Evolutionary conservation across 2,888 invertebrate species (phyloP).

Genomic region (Andrena fulva): DNA sequence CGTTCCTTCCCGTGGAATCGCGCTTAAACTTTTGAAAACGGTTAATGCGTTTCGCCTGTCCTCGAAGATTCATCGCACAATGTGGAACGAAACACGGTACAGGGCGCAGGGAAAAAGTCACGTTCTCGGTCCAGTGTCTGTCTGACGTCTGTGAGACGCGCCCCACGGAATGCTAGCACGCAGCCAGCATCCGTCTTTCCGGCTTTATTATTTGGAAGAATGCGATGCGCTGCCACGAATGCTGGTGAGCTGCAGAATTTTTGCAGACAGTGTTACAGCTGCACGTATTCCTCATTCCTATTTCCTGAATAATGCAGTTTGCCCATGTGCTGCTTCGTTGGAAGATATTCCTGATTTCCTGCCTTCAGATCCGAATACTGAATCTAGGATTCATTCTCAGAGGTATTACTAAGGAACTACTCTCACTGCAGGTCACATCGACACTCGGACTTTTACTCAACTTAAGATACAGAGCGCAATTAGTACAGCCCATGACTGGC

Average conservation of each 20-base stretch:
- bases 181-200: not conserved
- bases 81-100: not conserved
- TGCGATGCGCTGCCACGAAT: not conserved
- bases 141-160: not conserved
- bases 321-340: not conserved
- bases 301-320: not conserved
- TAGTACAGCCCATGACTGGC: too few relatives aligned
- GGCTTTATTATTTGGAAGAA: constrained; percentile 9
- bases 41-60: not conserved
- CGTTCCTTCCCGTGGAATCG: not conserved
- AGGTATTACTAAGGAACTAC: too few relatives aligned
- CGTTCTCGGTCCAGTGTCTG: not conserved
- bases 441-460: too few relatives aligned
- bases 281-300: not conserved
- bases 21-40: not conserved
- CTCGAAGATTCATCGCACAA: not conserved
- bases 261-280: not conserved
- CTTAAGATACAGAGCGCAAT: too few relatives aligned
- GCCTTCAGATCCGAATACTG: too few relatives aligned
- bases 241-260: not conserved
- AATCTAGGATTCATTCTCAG: too few relatives aligned
- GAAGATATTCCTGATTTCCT: too few relatives aligned
- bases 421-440: too few relatives aligned
- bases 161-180: not conserved
- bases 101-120: not conserved